phyloP scores from a whole-genome alignment of 2,113 vertebrate species.

The Gracilinanus agilis region DNA sequence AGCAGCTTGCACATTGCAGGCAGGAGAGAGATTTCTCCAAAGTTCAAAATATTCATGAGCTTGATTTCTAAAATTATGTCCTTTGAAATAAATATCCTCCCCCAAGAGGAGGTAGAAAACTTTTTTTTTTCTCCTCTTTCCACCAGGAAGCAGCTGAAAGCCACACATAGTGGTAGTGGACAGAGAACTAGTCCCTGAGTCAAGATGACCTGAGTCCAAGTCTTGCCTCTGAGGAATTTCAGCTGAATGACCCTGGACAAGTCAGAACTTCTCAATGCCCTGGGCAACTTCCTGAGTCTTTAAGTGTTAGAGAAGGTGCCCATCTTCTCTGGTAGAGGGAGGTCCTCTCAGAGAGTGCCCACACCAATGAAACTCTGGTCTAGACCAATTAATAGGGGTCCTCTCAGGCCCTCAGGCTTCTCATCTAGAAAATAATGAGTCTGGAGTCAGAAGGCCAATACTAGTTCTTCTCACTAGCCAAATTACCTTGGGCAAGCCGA shows the following conservation, averaged over 20 bases:
- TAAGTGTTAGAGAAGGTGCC: background rate
- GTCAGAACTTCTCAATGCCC: too few species aligned
- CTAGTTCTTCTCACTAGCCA: background rate
- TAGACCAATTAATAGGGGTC: background rate
- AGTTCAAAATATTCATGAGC: constrained; percentile 38
- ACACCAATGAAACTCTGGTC: background rate
- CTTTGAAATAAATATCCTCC: background rate
- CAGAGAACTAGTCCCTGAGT: background rate
- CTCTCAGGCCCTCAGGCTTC: background rate
- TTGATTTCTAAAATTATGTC: background rate
- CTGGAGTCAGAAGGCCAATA: background rate
- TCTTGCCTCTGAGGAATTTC: background rate
- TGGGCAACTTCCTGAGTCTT: too few species aligned
- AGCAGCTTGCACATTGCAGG: background rate
- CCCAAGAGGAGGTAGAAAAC: background rate
- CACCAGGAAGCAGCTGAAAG: background rate
- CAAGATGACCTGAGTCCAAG: background rate
- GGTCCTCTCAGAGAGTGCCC: background rate
- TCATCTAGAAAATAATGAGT: background rate
- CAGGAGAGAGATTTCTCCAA: constrained; percentile 43
- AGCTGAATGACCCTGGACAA: background rate
- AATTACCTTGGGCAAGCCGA: background rate
- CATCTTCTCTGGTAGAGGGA: background rate
- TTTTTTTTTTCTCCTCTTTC: background rate
- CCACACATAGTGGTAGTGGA: background rate